Conservation (phyloP, 2,797 vertebrate genomes). For the Anabas testudineus region DNA sequence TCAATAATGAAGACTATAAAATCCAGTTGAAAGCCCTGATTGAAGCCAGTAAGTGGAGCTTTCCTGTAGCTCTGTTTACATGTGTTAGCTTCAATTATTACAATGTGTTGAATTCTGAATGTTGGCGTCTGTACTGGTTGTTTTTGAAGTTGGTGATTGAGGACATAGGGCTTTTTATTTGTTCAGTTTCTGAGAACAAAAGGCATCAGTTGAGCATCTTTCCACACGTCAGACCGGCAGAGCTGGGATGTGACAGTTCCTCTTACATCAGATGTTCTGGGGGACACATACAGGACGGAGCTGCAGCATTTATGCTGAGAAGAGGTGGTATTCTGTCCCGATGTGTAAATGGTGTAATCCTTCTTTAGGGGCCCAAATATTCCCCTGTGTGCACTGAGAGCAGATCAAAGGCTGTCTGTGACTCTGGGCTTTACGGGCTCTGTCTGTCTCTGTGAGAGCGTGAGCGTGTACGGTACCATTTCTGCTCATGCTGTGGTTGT, state of each 20-base stretch:
- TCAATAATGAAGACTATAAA: too few relatives aligned
- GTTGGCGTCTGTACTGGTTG: too few relatives aligned
- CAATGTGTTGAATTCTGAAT: too few relatives aligned
- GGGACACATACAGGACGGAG: slow-evolving; percentile 10
- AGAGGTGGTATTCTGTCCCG: slow-evolving; percentile 42
- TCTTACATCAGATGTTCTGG: slow-evolving; percentile 27
- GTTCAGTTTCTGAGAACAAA: too few relatives aligned
- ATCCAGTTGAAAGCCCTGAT: too few relatives aligned
- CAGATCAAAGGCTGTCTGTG: slow-evolving; percentile 56
- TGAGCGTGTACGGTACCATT: too few relatives aligned
- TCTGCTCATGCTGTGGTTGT: slow-evolving; percentile 11
- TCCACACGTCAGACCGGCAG: neutral
- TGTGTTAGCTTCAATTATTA: too few relatives aligned
- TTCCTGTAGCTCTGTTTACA: too few relatives aligned
- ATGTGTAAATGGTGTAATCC: slow-evolving; percentile 40
- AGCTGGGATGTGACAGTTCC: neutral
- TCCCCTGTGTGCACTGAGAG: slow-evolving; percentile 19
- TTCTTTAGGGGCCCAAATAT: slow-evolving; percentile 35
- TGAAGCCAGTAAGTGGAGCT: too few relatives aligned
- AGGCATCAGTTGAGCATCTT: neutral
- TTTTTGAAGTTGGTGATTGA: neutral
- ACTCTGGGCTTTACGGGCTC: neutral
- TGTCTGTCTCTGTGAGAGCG: neutral
- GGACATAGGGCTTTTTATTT: too few relatives aligned
- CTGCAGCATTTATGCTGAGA: slow-evolving; percentile 15